Conservation (phyloP, 2,113 vertebrate genomes). For the Orthonyx spaldingii region DNA sequence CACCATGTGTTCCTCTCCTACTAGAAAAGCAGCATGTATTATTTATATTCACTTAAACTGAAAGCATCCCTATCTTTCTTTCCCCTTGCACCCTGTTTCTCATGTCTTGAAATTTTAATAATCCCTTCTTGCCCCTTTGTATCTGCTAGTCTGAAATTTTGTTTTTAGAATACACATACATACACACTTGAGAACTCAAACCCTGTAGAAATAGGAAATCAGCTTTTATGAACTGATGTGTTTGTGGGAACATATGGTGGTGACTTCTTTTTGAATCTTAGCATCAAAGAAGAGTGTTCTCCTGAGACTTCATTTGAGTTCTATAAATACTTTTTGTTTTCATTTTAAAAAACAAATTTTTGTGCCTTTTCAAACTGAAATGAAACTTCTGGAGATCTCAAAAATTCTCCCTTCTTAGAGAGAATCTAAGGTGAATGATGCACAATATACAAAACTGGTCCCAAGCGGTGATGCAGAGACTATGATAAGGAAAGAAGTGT, state of each 20-base stretch:
- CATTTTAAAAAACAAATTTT: background rate
- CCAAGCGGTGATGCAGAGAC: background rate
- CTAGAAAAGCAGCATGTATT: background rate
- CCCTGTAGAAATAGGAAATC: background rate
- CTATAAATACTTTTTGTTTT: background rate
- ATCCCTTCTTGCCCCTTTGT: background rate
- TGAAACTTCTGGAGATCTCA: background rate
- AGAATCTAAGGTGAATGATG: background rate
- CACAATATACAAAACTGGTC: background rate
- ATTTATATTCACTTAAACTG: background rate
- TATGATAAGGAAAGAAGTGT: background rate
- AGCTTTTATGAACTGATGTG: background rate
- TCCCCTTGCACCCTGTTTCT: background rate
- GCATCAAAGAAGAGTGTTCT: background rate
- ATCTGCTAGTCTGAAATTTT: background rate
- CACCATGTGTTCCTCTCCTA: accelerated
- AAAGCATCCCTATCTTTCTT: background rate
- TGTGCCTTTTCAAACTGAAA: background rate
- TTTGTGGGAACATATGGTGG: background rate
- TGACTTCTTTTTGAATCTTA: background rate
- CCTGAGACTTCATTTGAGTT: background rate
- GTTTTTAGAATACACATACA: background rate
- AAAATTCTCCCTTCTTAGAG: background rate
- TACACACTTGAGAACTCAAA: background rate
- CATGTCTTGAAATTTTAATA: background rate